phyloP scores from a whole-genome alignment of 23 tunicate species.

The Halocynthia aurantium region DNA sequence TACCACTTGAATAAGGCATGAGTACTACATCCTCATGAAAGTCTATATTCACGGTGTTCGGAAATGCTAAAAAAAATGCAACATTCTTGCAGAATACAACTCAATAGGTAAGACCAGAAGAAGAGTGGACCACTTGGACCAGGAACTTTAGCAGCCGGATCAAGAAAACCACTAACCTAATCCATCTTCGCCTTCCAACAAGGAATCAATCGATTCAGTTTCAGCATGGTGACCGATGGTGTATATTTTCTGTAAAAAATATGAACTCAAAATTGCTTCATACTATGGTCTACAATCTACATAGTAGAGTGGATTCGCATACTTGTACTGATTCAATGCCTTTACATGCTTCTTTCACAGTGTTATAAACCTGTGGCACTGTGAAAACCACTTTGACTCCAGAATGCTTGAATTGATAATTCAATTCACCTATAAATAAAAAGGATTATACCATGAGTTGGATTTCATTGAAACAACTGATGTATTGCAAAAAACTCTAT shows the following conservation, averaged over 20 bases:
- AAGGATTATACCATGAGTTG: too few species aligned
- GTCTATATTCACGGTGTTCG: slow-evolving; percentile 9
- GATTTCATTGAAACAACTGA: not conserved
- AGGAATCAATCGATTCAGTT: slow-evolving; percentile 7
- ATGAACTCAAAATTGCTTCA: not conserved
- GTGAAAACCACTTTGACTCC: slow-evolving; percentile 32
- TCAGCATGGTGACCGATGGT: slow-evolving; percentile 11
- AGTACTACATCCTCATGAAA: not conserved
- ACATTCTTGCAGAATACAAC: too few species aligned
- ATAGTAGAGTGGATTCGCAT: not conserved
- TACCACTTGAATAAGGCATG: slow-evolving; percentile 39
- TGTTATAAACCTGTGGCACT: slow-evolving; percentile 3
- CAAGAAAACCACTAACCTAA: not conserved
- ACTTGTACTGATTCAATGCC: slow-evolving; percentile 28
- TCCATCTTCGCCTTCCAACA: slow-evolving; percentile 18
- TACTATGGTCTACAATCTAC: not conserved
- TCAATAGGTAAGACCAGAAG: too few species aligned
- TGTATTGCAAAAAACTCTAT: not conserved
- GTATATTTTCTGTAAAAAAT: slow-evolving; percentile 30
- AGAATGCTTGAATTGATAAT: slow-evolving; percentile 32
- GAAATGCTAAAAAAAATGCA: slow-evolving; percentile 1
- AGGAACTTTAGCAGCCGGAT: too few species aligned
- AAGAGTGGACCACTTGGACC: too few species aligned
- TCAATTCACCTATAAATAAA: slow-evolving; percentile 24
- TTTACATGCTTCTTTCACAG: slow-evolving; percentile 17